A percentile compares a stretch with the other conserved stretches of the same genome.
Evolutionary conservation across 2,888 invertebrate species (phyloP).

Genomic region (Cerceris ruficornis): DNA sequence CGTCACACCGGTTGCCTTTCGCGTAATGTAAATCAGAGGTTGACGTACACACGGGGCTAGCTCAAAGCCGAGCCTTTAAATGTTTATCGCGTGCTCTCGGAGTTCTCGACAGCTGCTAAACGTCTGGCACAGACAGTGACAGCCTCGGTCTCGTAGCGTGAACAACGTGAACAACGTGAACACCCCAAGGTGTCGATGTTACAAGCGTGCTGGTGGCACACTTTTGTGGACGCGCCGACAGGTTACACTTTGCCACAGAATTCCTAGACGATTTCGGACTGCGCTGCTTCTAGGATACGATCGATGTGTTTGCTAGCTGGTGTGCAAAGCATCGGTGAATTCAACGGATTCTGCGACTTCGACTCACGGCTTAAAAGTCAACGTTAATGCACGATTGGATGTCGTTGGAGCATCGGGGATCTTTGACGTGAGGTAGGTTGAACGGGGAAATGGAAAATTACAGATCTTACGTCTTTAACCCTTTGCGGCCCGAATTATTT

Average conservation of each 20-base stretch:
- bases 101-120: conserved; percentile 20
- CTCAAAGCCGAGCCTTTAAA: conserved; percentile 10
- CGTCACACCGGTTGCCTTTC: background rate
- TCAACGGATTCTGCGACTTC: conserved; percentile 1
- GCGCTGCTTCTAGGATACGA: background rate
- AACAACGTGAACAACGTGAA: background rate
- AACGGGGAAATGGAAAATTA: background rate
- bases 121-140: conserved; percentile 17
- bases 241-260: background rate
- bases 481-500: no score
- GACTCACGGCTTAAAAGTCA: conserved; percentile 4
- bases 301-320: conserved; percentile 11
- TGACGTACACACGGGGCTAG: background rate
- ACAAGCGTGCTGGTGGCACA: conserved; percentile 20
- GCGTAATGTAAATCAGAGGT: background rate
- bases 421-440: conserved; percentile 20
- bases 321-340: conserved; percentile 14
- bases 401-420: conserved; percentile 3
- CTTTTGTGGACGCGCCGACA: conserved; percentile 9
- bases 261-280: background rate
- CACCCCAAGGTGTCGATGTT: conserved; percentile 26
- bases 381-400: conserved; percentile 2
- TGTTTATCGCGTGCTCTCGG: conserved; percentile 15
- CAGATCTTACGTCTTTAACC: background rate
- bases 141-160: background rate